Evolutionary conservation across 1,140 invertebrate species (phyloP).

Genomic region (Sinonovacula constricta): DNA sequence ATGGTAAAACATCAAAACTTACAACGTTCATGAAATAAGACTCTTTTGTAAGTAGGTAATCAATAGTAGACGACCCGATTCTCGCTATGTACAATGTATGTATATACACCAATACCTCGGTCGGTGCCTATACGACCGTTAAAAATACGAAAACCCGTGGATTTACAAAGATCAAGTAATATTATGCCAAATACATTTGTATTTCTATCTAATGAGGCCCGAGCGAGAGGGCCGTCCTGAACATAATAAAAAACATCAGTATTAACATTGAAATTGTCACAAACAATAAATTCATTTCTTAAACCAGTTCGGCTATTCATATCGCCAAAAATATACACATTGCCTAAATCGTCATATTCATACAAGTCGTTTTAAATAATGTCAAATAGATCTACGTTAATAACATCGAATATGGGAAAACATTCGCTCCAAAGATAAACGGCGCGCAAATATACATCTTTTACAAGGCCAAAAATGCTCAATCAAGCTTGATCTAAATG

Average conservation of each 20-base stretch:
- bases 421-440: slow-evolving; percentile 6
- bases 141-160: not conserved
- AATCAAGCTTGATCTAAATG: no score
- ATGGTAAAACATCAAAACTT: no score
- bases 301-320: not conserved
- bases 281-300: slow-evolving; percentile 5
- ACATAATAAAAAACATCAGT: not conserved
- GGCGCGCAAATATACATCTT: not conserved
- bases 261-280: not conserved
- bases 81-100: not conserved
- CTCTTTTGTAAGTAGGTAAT: not conserved
- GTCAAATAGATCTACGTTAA: slow-evolving; percentile 25
- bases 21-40: no score
- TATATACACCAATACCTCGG: not conserved
- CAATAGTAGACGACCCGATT: not conserved
- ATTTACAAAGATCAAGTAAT: slow-evolving; percentile 1
- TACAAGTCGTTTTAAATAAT: slow-evolving; percentile 7
- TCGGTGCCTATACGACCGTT: not conserved
- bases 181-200: not conserved
- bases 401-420: slow-evolving; percentile 1
- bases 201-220: not conserved
- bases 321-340: no score
- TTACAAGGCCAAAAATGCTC: not conserved
- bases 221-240: not conserved
- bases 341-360: not conserved